Evolutionary conservation across 2,888 invertebrate species (phyloP), one percentile per base, ranked within the genome.

Genomic region (Nemotelus pantherinus): DNA sequence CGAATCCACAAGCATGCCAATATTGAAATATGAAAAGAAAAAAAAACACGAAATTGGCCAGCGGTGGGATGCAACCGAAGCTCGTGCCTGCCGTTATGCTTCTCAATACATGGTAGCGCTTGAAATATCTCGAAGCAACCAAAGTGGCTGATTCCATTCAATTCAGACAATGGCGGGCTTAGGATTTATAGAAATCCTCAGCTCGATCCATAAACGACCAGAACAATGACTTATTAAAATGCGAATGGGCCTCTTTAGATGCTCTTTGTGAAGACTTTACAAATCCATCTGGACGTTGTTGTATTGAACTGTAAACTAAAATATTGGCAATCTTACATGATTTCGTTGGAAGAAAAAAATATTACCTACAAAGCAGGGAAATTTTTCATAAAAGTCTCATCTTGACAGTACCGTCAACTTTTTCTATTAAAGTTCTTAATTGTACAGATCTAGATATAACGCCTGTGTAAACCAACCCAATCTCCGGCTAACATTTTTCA

Each of bases 141-240:
- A 67, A 48, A 9, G 63, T 44, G 55, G 7, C 44, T 47, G 1
- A 10, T 10, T 47, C 74, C 63, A 74, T 74, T 74, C 63, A 74
- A 74, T 57, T 63, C 74, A 63, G 74, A 74, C 74, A 74, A 74
- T 74, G 57, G 63, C 25, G 7, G 48, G 63, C 44, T 60, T 47
- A 57, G 50, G 50, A 74, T 74, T 74, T 74, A 74, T 74, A 74
- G 9, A 72, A 60, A 70, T 39, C 5, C 70, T 55, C 55, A 48
- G 41, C 6, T 48, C 72, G 50, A 58, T 71, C 67, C 67, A 67
- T 77, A 77, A 77, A 77, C 39, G 76, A 58, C 6, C 53, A 10
- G 47, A 74, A 77, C 76, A 77, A 76, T 76, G 57, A 71, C 71
- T 72, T 72, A 76, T 78, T 72, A 77, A 76, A 78, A 77, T 57